Conservation (phyloP, 2,797 vertebrate genomes). For the Ficedula albicollis region DNA sequence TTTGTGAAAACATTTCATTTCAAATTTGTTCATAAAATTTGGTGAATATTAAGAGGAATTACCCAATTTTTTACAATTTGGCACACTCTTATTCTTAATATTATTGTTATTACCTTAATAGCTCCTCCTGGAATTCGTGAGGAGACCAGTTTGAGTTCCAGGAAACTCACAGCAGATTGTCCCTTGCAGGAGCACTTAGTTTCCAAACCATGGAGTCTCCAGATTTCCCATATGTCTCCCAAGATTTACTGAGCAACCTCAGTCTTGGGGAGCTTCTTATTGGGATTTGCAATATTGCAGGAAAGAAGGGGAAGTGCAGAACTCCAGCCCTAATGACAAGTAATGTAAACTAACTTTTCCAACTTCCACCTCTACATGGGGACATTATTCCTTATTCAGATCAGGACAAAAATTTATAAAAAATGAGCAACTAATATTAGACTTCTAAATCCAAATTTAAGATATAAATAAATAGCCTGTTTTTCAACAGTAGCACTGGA, state of each 20-base stretch:
- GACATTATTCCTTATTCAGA: neutral
- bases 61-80: neutral
- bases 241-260: neutral
- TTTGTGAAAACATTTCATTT: neutral
- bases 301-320: neutral
- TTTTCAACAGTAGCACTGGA: neutral
- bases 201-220: neutral
- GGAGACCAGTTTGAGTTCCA: neutral
- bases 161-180: neutral
- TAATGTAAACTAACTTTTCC: neutral
- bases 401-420: neutral
- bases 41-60: neutral
- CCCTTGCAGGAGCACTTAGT: neutral
- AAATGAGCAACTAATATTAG: neutral
- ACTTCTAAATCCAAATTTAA: neutral
- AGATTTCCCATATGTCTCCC: neutral
- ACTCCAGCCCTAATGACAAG: neutral
- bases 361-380: neutral
- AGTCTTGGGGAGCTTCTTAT: neutral
- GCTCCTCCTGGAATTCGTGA: neutral
- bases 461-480: conserved; percentile 10
- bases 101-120: neutral
- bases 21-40: neutral
- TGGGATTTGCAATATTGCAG: neutral
- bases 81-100: neutral